These are phyloP conservation scores for Tinea trinotella DNA, from an alignment of 2,888 invertebrate species.

Conservation along the genomic window DNA sequence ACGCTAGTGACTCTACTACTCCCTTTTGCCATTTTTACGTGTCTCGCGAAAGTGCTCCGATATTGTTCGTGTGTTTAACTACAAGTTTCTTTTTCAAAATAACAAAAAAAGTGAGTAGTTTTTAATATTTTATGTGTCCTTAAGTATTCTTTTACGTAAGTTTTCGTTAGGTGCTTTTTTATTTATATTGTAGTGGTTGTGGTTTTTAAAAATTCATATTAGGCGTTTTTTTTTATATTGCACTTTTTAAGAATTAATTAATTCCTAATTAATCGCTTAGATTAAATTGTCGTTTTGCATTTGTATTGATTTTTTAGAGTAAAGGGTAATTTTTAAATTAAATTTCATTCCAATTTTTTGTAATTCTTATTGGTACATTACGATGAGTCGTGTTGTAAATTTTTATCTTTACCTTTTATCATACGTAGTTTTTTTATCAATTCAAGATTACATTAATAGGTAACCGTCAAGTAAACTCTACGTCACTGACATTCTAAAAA, in stretches of 20 bases:
- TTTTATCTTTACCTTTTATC: not conserved
- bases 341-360: too few species aligned
- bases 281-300: too few species aligned
- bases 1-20: not conserved
- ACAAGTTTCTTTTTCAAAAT: constrained; percentile 2
- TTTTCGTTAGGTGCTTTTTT: not conserved
- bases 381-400: too few species aligned
- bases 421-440: not conserved
- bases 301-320: too few species aligned
- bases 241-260: too few species aligned
- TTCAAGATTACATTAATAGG: not conserved
- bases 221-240: too few species aligned
- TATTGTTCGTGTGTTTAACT: not conserved
- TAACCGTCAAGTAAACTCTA: not conserved
- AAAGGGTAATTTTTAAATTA: too few species aligned
- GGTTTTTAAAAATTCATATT: too few species aligned
- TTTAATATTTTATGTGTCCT: not conserved
- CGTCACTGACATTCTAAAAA: not conserved
- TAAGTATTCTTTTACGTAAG: not conserved
- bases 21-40: constrained; percentile 1
- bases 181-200: not conserved
- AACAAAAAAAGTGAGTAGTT: not conserved
- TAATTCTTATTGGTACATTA: too few species aligned
- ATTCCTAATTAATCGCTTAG: too few species aligned
- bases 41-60: constrained; percentile 1